These are phyloP conservation scores for Cantharis nigra DNA, from an alignment of 2,888 invertebrate species.

Conservation along the genomic window DNA sequence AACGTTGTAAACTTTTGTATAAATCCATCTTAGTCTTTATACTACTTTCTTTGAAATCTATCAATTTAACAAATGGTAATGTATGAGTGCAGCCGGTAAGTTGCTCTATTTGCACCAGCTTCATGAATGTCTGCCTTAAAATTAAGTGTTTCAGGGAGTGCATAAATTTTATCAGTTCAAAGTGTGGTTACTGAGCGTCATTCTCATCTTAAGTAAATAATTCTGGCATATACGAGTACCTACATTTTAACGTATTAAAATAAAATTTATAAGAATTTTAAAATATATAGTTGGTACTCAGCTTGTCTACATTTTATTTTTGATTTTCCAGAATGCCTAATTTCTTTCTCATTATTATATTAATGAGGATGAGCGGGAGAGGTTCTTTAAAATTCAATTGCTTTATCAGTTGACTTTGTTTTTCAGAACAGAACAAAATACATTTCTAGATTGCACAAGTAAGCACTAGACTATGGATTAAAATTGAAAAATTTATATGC, in stretches of 20 bases:
- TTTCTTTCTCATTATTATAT: too few species aligned
- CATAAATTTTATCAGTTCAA: constrained; percentile 19
- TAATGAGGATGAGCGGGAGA: too few species aligned
- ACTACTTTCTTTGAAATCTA: neutral
- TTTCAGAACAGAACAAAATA: too few species aligned
- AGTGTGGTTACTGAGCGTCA: constrained; percentile 1
- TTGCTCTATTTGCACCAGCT: neutral
- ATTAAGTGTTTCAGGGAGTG: constrained; percentile 13
- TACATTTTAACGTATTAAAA: neutral
- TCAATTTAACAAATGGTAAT: neutral
- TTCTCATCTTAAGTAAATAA: constrained; percentile 3
- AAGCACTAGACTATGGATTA: too few species aligned
- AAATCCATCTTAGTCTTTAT: neutral
- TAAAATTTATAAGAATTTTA: neutral
- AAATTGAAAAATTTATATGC: too few species aligned
- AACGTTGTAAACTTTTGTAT: neutral
- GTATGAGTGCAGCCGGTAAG: neutral
- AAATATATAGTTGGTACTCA: neutral
- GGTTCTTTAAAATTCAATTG: too few species aligned
- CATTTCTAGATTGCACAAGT: too few species aligned
- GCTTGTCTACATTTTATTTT: neutral
- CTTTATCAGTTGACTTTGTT: too few species aligned
- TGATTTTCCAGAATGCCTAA: neutral
- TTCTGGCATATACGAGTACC: neutral
- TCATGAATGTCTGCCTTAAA: constrained; percentile 10